Percentiles rank a stretch among this genome's conserved stretches.
Conservation (phyloP, 1,140 invertebrate species). For the Anoplophora glabripennis region DNA sequence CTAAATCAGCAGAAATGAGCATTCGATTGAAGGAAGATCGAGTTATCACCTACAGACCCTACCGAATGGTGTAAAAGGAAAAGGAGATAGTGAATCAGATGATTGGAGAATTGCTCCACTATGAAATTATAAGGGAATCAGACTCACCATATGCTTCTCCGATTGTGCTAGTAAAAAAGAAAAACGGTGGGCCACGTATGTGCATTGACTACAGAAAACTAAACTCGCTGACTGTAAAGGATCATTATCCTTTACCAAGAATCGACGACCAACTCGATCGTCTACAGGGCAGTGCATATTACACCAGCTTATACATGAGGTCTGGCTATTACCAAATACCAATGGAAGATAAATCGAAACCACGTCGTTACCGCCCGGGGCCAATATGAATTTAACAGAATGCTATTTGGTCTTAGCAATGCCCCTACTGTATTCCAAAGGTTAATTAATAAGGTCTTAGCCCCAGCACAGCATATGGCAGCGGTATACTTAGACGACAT, state of each 20-base stretch:
- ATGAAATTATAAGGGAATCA: too few relatives aligned
- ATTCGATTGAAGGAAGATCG: too few relatives aligned
- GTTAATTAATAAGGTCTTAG: conserved; percentile 20
- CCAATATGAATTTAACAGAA: conserved; percentile 36
- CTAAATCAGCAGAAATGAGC: too few relatives aligned
- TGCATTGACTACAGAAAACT: conserved; percentile 35
- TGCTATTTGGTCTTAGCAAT: conserved; percentile 39
- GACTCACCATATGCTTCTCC: conserved; percentile 24
- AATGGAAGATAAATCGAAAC: conserved; percentile 41
- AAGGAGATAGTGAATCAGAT: too few relatives aligned
- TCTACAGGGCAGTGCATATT: conserved; percentile 27
- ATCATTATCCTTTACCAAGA: conserved; percentile 36
- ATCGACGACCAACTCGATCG: conserved; percentile 33
- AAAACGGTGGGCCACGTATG: conserved; percentile 32
- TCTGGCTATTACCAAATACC: conserved; percentile 34
- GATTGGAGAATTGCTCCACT: too few relatives aligned
- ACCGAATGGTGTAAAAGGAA: too few relatives aligned
- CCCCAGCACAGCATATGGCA: neutral
- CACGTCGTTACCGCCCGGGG: conserved; percentile 31
- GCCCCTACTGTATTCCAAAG: conserved; percentile 37
- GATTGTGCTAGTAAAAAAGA: conserved; percentile 43
- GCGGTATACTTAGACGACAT: conserved; percentile 30
- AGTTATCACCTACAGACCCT: too few relatives aligned
- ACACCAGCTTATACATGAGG: conserved; percentile 35
- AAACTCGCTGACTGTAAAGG: conserved; percentile 28